Conservation (phyloP, 2,888 invertebrate genomes). For the Tridacna crocea region DNA sequence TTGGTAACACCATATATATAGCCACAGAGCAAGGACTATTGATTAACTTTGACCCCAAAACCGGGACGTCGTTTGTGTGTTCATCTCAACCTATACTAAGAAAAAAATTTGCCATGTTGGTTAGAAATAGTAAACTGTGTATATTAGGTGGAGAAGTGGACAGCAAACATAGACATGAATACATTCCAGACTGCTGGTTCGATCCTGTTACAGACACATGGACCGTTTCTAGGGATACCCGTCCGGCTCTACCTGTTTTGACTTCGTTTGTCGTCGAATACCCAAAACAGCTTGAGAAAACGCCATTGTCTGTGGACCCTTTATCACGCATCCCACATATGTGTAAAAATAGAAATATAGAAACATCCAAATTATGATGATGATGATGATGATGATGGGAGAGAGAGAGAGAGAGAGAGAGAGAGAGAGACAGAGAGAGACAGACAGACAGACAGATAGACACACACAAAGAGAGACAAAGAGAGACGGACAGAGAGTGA, state of each 20-base stretch:
- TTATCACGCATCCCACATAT: neutral
- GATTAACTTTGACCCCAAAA: constrained; percentile 6
- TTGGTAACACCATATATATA: neutral
- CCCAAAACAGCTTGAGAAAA: neutral
- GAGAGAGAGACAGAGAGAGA: neutral
- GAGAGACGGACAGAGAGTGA: too few relatives aligned
- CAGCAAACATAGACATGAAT: neutral
- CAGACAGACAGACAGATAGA: too few relatives aligned
- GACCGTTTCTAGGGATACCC: neutral
- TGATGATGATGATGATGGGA: neutral
- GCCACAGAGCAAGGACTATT: constrained; percentile 4
- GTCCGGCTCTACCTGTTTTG: neutral
- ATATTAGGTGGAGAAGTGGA: neutral
- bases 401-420: neutral
- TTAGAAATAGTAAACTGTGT: neutral
- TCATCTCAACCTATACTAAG: neutral
- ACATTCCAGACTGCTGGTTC: neutral
- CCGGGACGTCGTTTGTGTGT: neutral
- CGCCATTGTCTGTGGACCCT: neutral
- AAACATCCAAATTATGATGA: neutral
- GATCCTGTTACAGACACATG: neutral
- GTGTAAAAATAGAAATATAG: neutral
- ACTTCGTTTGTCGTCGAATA: neutral
- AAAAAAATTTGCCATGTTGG: constrained; percentile 5
- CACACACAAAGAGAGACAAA: too few relatives aligned